Base-by-base conservation (phyloP, 2,113 vertebrate genomes). In the Phyllostomus discolor region DNA sequence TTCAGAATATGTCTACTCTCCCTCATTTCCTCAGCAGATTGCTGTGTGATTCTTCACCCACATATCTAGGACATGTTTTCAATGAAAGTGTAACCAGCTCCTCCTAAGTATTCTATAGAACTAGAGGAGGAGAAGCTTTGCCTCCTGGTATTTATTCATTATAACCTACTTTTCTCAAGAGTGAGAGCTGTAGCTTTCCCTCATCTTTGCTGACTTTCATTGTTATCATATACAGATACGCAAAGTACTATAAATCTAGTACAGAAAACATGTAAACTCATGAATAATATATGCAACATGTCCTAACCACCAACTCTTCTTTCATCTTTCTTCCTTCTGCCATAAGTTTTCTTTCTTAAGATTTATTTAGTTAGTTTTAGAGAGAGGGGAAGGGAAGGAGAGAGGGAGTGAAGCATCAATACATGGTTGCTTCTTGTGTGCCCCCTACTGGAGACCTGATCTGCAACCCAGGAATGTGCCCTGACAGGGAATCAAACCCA, bases 21-120 rank as follows among this genome's bases (percentile, higher is more conserved):
- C 15, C n/a, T 4, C 16, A 1, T 57, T 46, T 4, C 10, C 46
- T 48, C 41, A 20, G 46, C 66, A 72, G 48, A 7, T 9, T 7
- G 11, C 26, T 52, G 26, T 8, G 0, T 0, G 22, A 7, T 6
- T 9, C n/a, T 17, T 62, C n/a, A 35, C 7, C 20, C 7, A 1
- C 1, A 2, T 11, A 16, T 35, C 72, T 66, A 28, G 66, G 48
- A 31, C 26, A 9, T 0, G 1, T 4, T 1, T 5, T 33, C 33
- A 4, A n/a, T 22, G 5, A 81, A 48, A 73, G 14, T 52, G 3
- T 41, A 31, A 6, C 12, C 8, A 28, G n/a, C 15, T 10, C 17
- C 26, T 43, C 48, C 28, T 7, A 4, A 19, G 38, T 28, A n/a
- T 64, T 54, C 20, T 0, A 1, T 1, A 19, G 43, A 31, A n/a